Conservation (phyloP, 2,113 vertebrate species). For the Cervus canadensis region DNA sequence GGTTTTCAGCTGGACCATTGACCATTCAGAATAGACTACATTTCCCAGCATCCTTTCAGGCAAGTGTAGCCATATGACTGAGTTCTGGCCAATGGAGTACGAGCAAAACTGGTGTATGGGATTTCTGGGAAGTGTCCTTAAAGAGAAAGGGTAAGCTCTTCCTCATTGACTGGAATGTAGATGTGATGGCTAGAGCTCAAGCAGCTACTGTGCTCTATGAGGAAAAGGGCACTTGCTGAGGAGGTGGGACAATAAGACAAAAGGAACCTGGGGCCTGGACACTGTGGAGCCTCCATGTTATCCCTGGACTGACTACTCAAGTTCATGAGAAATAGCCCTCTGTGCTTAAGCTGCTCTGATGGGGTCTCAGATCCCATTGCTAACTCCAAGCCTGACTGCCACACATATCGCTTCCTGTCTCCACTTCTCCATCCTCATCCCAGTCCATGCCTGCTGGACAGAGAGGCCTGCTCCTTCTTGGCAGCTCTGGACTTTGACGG, state of each 20-base stretch:
- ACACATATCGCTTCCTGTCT: background rate
- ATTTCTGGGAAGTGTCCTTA: background rate
- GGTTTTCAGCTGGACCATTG: background rate
- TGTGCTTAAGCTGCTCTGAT: background rate
- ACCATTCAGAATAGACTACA: background rate
- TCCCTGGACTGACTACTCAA: background rate
- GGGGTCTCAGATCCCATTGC: background rate
- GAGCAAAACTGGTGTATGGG: background rate
- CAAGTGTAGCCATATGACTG: background rate
- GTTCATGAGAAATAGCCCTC: background rate
- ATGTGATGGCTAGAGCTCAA: background rate
- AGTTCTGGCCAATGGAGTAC: background rate
- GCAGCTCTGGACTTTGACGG: too few species aligned
- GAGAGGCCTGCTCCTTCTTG: background rate
- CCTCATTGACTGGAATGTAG: background rate
- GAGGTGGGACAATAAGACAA: background rate
- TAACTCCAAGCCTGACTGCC: background rate
- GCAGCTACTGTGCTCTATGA: background rate
- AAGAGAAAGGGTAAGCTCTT: background rate
- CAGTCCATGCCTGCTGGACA: too few species aligned
- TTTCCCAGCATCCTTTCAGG: background rate
- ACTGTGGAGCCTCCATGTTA: background rate
- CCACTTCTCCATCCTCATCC: background rate
- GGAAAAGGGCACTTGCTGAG: background rate
- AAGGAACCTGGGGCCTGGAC: background rate